These are phyloP conservation scores for Lampris megalopsis DNA, from an alignment of 2,113 vertebrate genomes.

Conservation along the genomic window DNA sequence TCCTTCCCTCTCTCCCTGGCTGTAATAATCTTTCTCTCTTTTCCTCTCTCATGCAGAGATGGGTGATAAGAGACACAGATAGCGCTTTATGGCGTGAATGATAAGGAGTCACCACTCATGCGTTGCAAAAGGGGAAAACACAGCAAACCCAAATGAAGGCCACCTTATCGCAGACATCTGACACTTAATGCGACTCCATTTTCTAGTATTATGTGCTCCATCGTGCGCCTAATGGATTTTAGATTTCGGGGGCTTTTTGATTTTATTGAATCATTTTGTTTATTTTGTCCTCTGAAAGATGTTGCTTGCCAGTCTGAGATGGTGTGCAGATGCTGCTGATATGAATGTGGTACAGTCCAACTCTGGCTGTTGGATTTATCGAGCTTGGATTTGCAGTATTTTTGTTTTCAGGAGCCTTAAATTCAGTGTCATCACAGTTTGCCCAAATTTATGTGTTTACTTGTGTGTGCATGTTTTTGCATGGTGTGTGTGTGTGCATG, in stretches of 20 bases:
- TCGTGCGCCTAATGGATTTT: constrained; percentile 65
- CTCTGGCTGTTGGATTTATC: constrained; percentile 37
- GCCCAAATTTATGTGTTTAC: too few species aligned
- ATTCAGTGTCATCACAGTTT: constrained; percentile 2
- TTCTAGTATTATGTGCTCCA: constrained; percentile 66
- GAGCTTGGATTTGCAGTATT: neutral
- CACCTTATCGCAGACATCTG: constrained; percentile 73
- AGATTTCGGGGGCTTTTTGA: constrained; percentile 64
- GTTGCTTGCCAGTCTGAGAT: constrained; percentile 42
- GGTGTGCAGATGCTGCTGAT: constrained; percentile 62
- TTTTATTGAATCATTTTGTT: constrained; percentile 73
- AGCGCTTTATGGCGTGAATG: constrained; percentile 69
- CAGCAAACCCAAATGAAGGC: constrained; percentile 71
- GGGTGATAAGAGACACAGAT: constrained; percentile 74
- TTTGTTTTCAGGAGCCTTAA: neutral
- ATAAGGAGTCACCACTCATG: constrained; percentile 73
- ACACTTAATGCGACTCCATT: constrained; percentile 76
- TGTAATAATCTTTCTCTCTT: constrained; percentile 48
- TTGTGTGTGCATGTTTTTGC: neutral
- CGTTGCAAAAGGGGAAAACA: constrained; percentile 56
- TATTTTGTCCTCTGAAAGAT: constrained; percentile 70
- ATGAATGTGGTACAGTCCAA: constrained; percentile 41
- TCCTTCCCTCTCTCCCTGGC: constrained; percentile 61
- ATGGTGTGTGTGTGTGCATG: neutral
- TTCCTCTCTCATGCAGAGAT: constrained; percentile 63